Evolutionary conservation across 1,140 invertebrate species (phyloP).

Genomic region (Trichonephila clavata): DNA sequence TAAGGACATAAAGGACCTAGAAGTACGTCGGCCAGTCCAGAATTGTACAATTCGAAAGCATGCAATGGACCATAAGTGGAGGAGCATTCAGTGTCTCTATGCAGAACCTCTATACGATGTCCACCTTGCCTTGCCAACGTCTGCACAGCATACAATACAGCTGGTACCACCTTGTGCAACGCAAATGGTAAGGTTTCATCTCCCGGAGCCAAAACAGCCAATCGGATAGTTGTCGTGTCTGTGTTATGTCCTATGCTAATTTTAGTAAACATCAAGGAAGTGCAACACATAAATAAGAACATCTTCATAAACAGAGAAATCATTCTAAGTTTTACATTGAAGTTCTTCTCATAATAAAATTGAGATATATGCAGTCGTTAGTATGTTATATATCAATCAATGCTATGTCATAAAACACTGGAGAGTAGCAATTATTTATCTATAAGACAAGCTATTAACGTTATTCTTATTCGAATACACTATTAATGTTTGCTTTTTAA

Average conservation of each 20-base stretch:
- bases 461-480: too few relatives aligned
- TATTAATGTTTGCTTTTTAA: too few relatives aligned
- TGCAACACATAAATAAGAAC: neutral
- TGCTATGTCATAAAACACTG: too few relatives aligned
- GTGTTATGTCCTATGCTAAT: neutral
- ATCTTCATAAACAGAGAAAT: neutral
- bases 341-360: too few relatives aligned
- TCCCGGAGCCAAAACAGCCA: slow-evolving; percentile 87
- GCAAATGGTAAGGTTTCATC: slow-evolving; percentile 85
- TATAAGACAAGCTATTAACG: too few relatives aligned
- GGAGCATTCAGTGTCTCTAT: slow-evolving; percentile 89
- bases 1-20: slow-evolving; percentile 95
- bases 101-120: slow-evolving; percentile 84
- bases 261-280: neutral
- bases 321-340: neutral
- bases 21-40: slow-evolving; percentile 87
- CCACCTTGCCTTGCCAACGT: slow-evolving; percentile 83
- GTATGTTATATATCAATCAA: too few relatives aligned
- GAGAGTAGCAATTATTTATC: too few relatives aligned
- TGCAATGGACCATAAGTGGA: slow-evolving; percentile 88
- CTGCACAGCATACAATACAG: slow-evolving; percentile 87
- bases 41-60: slow-evolving; percentile 89
- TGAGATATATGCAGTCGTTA: too few relatives aligned
- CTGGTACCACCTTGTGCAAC: slow-evolving; percentile 87
- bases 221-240: neutral